Conservation (phyloP, 2,113 vertebrate species). For the Collichthys lucidus region DNA sequence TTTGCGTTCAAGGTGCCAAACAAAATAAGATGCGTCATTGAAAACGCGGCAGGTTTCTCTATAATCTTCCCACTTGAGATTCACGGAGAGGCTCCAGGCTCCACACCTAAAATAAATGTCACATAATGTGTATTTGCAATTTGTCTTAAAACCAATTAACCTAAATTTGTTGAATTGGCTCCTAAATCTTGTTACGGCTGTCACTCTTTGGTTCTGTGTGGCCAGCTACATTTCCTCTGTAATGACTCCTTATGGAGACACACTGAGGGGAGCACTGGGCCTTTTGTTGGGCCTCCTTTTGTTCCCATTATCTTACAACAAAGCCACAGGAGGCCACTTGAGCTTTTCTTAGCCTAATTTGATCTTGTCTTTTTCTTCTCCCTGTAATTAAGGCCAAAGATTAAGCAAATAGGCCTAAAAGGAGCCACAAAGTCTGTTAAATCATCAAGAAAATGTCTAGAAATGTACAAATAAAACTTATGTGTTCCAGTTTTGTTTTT, state of each 20-base stretch:
- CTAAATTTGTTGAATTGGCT: not conserved
- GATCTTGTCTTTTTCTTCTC: not conserved
- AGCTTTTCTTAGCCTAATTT: slow-evolving; percentile 46
- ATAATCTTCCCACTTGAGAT: not conserved
- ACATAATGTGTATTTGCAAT: too few species aligned
- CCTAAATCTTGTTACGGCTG: not conserved
- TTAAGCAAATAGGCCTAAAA: not conserved
- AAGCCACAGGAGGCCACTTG: slow-evolving; percentile 61
- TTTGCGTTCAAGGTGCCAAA: not conserved
- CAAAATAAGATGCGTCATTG: not conserved
- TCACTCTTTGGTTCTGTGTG: slow-evolving; percentile 40
- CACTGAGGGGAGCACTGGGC: slow-evolving; percentile 48
- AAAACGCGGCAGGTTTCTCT: not conserved
- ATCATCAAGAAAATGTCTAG: not conserved
- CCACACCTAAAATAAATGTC: not conserved
- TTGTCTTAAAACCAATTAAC: not conserved
- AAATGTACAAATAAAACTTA: not conserved
- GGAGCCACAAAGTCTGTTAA: not conserved
- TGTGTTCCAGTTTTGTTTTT: not conserved
- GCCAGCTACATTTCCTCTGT: slow-evolving; percentile 54
- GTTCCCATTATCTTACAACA: slow-evolving; percentile 67
- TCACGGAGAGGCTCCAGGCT: too few species aligned
- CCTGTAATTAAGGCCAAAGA: not conserved
- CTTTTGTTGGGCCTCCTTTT: slow-evolving; percentile 69
- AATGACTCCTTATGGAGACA: slow-evolving; percentile 66